Base-by-base conservation (phyloP, 2,888 invertebrate species). In the Eucera pruinosa region DNA sequence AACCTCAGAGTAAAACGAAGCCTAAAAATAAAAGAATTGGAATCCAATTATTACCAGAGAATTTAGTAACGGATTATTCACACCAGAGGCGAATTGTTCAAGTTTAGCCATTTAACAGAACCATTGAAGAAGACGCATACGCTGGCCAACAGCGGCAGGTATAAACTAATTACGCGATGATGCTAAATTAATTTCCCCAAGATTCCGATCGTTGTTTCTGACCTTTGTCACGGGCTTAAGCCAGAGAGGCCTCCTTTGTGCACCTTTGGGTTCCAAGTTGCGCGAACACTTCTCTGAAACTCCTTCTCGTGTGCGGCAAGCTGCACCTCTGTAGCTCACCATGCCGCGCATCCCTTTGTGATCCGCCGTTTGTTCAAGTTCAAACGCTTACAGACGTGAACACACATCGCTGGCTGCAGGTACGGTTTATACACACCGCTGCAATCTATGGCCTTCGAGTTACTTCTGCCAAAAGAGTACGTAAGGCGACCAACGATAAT, bases 121-220 rank as follows among this genome's bases (percentile, higher is more conserved):
- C 2, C 30, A 30, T 3, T 36, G 5, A 36, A 11, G 11, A 36
- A 36, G 30, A 30, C 30, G 36, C 36, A 7, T 33, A 33, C 4
- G 11, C 5, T 36, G 9, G 58, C 48, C 57, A 4, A 15, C 60
- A 27, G 6, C 11, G 55, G 33, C 25, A 33, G 6, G 18, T n/a
- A 18, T 47, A 64, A 69, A 74, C 62, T 64, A 74, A 74, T 76
- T 76, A 62, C 55, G 61, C 39, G 66, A 62, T 48, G 74, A 62
- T 62, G 57, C 57, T 68, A 67, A 58, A 77, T 77, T 77, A 77
- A 77, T 77, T 74, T 75, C 62, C 50, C 36, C 61, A 54, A 74
- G 75, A 77, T 77, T 76, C 68, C 65, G 61, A 60, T 68, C 76
- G 54, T 65, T 76, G 76, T 66, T 54, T 43, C 70, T 70, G 64